Percentiles rank a stretch among this genome's conserved stretches.
These are phyloP conservation scores for Macropis europaea DNA, from an alignment of 2,888 invertebrate species.

Conservation along the genomic window DNA sequence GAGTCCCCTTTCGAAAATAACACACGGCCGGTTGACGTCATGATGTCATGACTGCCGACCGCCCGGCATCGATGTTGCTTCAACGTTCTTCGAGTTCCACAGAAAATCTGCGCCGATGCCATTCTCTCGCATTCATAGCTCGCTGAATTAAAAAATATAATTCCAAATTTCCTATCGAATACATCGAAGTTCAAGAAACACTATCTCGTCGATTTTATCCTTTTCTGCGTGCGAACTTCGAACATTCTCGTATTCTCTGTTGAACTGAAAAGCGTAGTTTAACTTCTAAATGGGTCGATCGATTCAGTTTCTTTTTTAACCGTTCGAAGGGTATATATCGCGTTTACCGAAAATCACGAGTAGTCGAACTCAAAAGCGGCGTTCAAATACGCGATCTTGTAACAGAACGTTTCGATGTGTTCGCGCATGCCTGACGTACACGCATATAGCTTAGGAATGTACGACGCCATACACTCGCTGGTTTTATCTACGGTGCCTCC, in stretches of 20 bases:
- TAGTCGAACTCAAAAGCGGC: neutral
- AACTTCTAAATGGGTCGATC: neutral
- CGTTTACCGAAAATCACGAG: neutral
- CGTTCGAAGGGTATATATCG: neutral
- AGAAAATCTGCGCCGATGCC: constrained; percentile 46
- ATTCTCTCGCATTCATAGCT: constrained; percentile 1
- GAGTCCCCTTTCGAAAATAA: constrained; percentile 79
- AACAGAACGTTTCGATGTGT: constrained; percentile 13
- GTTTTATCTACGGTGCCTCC: constrained; percentile 54
- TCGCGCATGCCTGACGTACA: constrained; percentile 24
- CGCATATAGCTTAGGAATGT: constrained; percentile 44
- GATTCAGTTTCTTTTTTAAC: neutral
- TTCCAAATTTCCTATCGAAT: no score
- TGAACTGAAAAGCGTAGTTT: no score
- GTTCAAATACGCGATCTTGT: neutral
- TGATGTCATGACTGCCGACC: constrained; percentile 70
- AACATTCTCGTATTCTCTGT: neutral
- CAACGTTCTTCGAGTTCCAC: constrained; percentile 80
- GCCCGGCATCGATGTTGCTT: constrained; percentile 81
- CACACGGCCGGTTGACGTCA: constrained; percentile 79
- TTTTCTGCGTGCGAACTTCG: neutral
- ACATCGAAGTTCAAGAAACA: no score
- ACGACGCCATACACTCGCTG: constrained; percentile 43
- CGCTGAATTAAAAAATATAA: no score
- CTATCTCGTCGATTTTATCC: constrained; percentile 4